Conservation (phyloP, 2,888 invertebrate species). For the Tipula unca region DNA sequence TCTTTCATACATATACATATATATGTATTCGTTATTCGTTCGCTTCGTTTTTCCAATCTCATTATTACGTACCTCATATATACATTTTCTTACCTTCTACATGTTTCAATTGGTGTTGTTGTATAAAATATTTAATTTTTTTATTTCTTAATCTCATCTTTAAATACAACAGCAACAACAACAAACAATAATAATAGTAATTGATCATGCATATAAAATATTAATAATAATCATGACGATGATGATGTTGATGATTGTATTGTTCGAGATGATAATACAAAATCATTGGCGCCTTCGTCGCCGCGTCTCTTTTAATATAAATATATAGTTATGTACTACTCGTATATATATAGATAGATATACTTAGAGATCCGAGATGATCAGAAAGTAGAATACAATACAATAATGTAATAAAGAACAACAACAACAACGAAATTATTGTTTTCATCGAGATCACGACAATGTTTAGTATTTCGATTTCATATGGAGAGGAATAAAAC, state of each 20-base stretch:
- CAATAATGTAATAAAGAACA: neutral
- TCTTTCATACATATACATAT: neutral
- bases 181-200: neutral
- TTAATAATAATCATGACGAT: neutral
- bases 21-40: neutral
- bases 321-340: too few species aligned
- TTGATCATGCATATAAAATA: slow-evolving; percentile 8
- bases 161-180: neutral
- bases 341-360: too few species aligned
- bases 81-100: neutral
- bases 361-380: neutral
- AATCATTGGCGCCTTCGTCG: slow-evolving; percentile 8
- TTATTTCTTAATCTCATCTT: neutral
- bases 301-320: neutral
- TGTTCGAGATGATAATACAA: neutral
- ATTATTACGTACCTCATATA: neutral
- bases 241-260: neutral
- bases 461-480: neutral
- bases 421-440: neutral
- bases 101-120: neutral
- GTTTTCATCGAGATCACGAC: neutral
- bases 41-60: neutral
- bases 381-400: neutral
- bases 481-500: neutral
- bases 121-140: neutral